Percentiles rank a stretch among this genome's conserved stretches.
These are phyloP conservation scores for Nycticorax nycticorax DNA, from an alignment of 2,113 vertebrate species.

Conservation along the genomic window DNA sequence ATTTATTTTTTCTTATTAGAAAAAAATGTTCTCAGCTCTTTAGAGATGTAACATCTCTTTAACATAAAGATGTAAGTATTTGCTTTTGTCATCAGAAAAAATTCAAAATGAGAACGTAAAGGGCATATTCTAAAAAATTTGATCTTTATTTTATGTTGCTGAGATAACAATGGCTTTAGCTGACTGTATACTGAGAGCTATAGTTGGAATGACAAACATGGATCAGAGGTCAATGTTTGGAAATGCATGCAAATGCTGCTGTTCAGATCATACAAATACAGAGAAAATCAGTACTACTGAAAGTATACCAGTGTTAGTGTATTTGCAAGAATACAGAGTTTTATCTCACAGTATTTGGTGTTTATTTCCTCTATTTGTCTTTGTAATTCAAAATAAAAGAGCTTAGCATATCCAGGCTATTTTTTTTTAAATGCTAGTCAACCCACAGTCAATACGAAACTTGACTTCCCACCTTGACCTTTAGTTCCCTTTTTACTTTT, in stretches of 20 bases:
- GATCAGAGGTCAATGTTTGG: not conserved
- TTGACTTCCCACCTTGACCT: not conserved
- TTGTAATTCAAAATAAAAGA: conserved; percentile 24
- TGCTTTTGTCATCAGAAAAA: conserved; percentile 10
- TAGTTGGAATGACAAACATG: conserved; percentile 1
- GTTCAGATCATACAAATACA: not conserved
- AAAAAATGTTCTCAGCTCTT: not conserved
- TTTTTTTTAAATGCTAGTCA: not conserved
- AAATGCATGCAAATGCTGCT: not conserved
- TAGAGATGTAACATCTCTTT: not conserved
- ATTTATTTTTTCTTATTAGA: conserved; percentile 4
- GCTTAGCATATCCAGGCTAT: not conserved
- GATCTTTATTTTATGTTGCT: not conserved
- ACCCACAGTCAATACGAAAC: not conserved
- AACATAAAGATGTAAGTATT: conserved; percentile 1
- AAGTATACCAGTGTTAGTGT: not conserved
- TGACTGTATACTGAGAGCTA: not conserved
- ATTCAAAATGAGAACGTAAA: not conserved
- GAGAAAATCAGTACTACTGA: conserved; percentile 5
- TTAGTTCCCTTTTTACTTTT: not conserved
- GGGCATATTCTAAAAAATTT: not conserved
- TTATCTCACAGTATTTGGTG: not conserved
- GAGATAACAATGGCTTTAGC: not conserved
- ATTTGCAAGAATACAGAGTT: not conserved
- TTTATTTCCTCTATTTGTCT: conserved; percentile 13